A percentile compares a stretch with the other conserved stretches of the same genome.
Evolutionary conservation across 2,888 invertebrate genomes (phyloP).

Genomic region (Acrobasis consociella): DNA sequence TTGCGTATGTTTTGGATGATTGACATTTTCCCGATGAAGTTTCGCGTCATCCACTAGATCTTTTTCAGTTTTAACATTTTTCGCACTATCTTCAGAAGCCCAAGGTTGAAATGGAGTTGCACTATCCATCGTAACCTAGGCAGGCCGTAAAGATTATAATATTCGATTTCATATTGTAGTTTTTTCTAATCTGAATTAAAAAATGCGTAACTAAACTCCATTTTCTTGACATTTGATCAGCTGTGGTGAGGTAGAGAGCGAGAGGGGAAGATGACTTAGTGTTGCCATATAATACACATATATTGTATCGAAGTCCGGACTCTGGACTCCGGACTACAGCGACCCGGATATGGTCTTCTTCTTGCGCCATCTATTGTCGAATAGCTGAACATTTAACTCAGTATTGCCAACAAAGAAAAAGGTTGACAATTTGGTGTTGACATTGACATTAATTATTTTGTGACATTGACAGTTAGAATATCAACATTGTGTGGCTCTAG

Average conservation of each 20-base stretch:
- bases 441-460: too few relatives aligned
- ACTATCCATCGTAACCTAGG: conserved; percentile 76
- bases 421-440: neutral
- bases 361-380: too few relatives aligned
- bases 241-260: conserved; percentile 73
- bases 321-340: too few relatives aligned
- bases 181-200: conserved; percentile 63
- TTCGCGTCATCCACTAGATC: conserved; percentile 81
- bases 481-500: too few relatives aligned
- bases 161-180: conserved; percentile 70
- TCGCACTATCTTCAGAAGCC: conserved; percentile 73
- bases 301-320: neutral
- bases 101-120: conserved; percentile 80
- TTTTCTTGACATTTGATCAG: conserved; percentile 83
- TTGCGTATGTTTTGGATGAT: conserved; percentile 83
- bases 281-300: conserved; percentile 8
- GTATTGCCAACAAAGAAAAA: too few relatives aligned
- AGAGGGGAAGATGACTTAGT: conserved; percentile 39
- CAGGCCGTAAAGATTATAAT: conserved; percentile 55
- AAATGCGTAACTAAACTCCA: conserved; percentile 82
- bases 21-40: conserved; percentile 82
- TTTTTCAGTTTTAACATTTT: conserved; percentile 76
- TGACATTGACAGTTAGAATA: neutral
- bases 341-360: too few relatives aligned
- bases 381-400: too few relatives aligned